These are phyloP conservation scores for Threskiornis aethiopicus DNA, from an alignment of 2,797 vertebrate genomes.

Conservation along the genomic window DNA sequence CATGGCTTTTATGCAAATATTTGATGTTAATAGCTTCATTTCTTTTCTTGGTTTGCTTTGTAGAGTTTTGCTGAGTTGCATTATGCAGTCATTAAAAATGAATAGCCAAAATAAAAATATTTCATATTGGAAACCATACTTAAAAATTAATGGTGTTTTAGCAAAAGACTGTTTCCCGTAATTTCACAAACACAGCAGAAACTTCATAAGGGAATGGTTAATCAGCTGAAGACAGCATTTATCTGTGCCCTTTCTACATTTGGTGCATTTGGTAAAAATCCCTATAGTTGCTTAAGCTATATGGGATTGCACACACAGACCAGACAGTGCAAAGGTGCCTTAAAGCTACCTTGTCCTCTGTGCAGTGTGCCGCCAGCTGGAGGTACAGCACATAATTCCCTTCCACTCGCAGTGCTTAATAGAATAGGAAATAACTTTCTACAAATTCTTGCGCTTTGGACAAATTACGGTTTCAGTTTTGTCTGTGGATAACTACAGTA, in stretches of 20 bases:
- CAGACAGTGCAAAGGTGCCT: background rate
- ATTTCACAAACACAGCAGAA: conserved; percentile 28
- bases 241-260: background rate
- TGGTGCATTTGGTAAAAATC: background rate
- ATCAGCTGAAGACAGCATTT: background rate
- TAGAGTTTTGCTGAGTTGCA: conserved; percentile 40
- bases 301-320: background rate
- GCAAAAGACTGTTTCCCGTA: background rate
- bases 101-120: conserved; percentile 63
- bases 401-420: background rate
- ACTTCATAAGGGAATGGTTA: background rate
- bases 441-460: background rate
- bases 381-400: background rate
- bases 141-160: conserved; percentile 61
- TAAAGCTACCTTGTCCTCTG: background rate
- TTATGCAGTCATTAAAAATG: conserved; percentile 53
- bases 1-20: conserved; percentile 43
- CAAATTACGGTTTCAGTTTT: background rate
- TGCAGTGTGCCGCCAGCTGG: background rate
- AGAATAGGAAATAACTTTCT: background rate
- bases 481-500: background rate
- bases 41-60: background rate
- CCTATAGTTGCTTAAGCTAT: background rate
- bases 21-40: background rate
- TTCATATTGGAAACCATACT: conserved; percentile 44